phyloP scores from a whole-genome alignment of 1,140 invertebrate species.

The Galleria mellonella region DNA sequence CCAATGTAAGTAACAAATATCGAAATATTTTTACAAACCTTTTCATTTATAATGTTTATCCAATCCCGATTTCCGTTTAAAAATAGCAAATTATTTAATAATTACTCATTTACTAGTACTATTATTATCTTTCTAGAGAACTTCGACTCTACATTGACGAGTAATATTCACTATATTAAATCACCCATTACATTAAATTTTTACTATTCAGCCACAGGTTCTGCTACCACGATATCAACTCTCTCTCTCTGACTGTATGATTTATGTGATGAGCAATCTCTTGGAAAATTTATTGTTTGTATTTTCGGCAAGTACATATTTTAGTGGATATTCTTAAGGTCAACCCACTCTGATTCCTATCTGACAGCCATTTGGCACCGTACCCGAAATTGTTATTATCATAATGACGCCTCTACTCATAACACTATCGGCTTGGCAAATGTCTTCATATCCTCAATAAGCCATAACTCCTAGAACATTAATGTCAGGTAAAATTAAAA shows the following conservation, averaged over 20 bases:
- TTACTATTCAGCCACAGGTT: constrained; percentile 1
- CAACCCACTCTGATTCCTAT: constrained; percentile 30
- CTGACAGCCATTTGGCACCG: constrained; percentile 55
- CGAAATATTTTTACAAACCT: too few species aligned
- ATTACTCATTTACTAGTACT: too few species aligned
- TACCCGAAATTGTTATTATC: constrained; percentile 61
- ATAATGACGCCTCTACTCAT: constrained; percentile 61
- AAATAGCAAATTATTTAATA: too few species aligned
- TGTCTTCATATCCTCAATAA: constrained; percentile 52
- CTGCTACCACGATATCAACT: too few species aligned
- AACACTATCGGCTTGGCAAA: constrained; percentile 56
- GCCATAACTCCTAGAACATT: constrained; percentile 49
- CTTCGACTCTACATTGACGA: too few species aligned
- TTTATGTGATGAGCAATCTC: constrained; percentile 17
- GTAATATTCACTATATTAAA: too few species aligned
- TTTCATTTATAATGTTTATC: too few species aligned
- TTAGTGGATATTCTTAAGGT: constrained; percentile 13
- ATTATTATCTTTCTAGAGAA: too few species aligned
- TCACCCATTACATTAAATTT: not conserved
- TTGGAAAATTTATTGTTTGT: constrained; percentile 29
- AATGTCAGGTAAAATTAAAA: constrained; percentile 40
- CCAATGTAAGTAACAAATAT: too few species aligned
- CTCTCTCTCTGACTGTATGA: too few species aligned
- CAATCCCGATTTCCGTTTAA: too few species aligned
- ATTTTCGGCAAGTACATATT: constrained; percentile 39